Evolutionary conservation across 2,113 vertebrate genomes (phyloP).

Genomic region (Eulacestoma nigropectus): DNA sequence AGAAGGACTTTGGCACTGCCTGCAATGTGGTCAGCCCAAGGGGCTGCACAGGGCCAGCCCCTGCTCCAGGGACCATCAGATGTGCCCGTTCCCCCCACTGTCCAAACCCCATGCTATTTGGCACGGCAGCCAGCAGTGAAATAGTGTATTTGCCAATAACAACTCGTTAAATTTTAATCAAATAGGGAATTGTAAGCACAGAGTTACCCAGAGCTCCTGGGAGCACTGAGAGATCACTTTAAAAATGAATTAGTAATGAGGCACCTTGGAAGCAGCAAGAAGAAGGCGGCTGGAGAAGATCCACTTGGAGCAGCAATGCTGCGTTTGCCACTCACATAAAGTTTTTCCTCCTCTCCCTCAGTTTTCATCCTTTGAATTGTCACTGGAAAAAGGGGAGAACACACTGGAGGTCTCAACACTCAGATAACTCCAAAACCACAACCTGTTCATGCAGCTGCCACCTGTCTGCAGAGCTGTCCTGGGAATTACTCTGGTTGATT

Average conservation of each 20-base stretch:
- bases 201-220: slow-evolving; percentile 46
- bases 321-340: background rate
- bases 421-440: background rate
- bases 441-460: background rate
- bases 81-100: background rate
- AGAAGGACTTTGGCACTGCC: background rate
- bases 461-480: background rate
- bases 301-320: background rate
- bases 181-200: slow-evolving; percentile 44
- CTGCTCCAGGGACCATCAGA: background rate
- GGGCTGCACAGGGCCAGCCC: background rate
- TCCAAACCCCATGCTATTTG: background rate
- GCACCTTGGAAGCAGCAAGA: slow-evolving; percentile 12
- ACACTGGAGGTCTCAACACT: background rate
- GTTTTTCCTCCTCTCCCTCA: background rate
- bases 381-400: background rate
- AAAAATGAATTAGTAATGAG: slow-evolving; percentile 66
- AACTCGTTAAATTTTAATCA: slow-evolving; percentile 73
- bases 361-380: background rate
- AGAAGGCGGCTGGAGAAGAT: slow-evolving; percentile 25
- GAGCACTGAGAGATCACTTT: slow-evolving; percentile 53
- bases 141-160: slow-evolving; percentile 65
- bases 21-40: background rate
- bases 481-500: background rate
- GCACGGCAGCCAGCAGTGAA: background rate